A percentile compares a stretch with the other conserved stretches of the same genome.
Conservation (phyloP, 2,113 vertebrate species). For the Mormyrus lacerda region DNA sequence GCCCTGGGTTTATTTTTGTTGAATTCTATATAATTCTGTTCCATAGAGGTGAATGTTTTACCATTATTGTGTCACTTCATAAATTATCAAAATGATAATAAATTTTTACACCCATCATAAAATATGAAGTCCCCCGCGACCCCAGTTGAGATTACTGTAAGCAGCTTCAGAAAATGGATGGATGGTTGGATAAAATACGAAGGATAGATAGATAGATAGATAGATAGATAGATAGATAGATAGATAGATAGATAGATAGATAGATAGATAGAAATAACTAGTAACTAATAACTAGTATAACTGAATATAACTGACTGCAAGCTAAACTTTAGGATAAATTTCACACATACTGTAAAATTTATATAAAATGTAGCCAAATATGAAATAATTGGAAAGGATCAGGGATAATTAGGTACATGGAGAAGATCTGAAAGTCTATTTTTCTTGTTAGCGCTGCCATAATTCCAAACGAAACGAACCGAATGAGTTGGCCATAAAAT, state of each 20-base stretch:
- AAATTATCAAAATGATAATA: background rate
- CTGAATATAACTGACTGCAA: no score
- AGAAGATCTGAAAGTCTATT: background rate
- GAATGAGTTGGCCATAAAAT: background rate
- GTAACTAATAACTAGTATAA: no score
- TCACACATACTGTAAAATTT: background rate
- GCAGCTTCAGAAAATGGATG: no score
- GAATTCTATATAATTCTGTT: background rate
- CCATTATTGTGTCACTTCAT: background rate
- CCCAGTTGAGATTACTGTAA: no score
- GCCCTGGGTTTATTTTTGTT: background rate
- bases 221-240: background rate
- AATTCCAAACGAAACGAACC: background rate
- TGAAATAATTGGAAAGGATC: background rate
- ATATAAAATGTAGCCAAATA: background rate
- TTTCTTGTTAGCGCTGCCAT: background rate
- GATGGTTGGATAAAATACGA: no score
- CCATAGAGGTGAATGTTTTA: background rate
- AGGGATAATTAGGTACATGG: background rate
- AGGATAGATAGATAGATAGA: background rate
- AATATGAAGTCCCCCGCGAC: no score
- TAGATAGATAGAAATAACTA: background rate
- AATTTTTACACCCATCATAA: background rate
- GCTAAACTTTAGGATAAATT: background rate
- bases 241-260: background rate